Conservation (phyloP, 2,113 vertebrate genomes). For the Caretta caretta region DNA sequence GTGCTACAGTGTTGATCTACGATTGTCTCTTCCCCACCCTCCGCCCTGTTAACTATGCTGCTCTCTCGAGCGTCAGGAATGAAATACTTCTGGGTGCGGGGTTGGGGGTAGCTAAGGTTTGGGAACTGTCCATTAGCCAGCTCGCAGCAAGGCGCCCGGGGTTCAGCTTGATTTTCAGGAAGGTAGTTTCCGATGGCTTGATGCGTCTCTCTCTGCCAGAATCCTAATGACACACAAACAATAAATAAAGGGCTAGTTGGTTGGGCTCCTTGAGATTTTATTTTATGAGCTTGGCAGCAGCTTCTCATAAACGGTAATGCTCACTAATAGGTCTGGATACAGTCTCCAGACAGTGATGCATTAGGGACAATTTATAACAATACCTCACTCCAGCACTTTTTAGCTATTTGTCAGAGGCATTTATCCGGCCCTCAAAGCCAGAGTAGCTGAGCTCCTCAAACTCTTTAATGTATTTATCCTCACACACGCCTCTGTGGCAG, state of each 20-base stretch:
- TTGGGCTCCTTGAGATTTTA: slow-evolving; percentile 14
- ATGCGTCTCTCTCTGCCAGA: slow-evolving; percentile 2
- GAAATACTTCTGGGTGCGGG: background rate
- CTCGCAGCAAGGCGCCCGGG: background rate
- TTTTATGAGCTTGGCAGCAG: slow-evolving; percentile 24
- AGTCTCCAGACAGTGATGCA: background rate
- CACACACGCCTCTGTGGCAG: background rate
- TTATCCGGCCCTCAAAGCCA: background rate
- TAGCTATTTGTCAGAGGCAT: background rate
- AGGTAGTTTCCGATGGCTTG: slow-evolving; percentile 23
- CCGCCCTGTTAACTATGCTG: background rate
- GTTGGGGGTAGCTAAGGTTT: background rate
- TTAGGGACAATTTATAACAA: background rate
- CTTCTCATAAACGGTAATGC: background rate
- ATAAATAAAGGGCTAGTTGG: slow-evolving; percentile 43
- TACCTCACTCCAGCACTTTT: background rate
- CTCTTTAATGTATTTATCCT: background rate
- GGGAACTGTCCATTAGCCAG: background rate
- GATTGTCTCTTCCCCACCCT: background rate
- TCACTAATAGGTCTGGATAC: background rate
- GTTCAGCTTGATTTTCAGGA: slow-evolving; percentile 11
- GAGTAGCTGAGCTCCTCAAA: background rate
- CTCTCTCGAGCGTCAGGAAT: background rate
- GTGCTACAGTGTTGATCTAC: background rate
- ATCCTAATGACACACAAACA: slow-evolving; percentile 42